Base-by-base conservation (phyloP, 2,888 invertebrate genomes). In the Dicyrtoma fusca region DNA sequence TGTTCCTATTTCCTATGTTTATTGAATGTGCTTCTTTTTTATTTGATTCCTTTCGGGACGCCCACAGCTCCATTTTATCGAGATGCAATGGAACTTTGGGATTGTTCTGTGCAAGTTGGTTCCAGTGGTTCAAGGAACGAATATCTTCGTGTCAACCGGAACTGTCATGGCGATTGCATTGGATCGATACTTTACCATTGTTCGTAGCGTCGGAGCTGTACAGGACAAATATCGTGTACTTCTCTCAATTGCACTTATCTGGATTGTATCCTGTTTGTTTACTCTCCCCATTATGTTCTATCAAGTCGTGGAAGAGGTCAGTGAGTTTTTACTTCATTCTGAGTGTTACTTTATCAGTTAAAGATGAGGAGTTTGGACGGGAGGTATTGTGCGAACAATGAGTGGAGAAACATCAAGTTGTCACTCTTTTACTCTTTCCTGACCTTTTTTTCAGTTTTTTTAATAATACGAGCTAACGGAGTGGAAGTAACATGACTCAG, bases 101-200 rank as follows among this genome's bases (percentile, higher is more conserved):
- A 82, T 83, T n/a, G 83, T 85, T 64, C 83, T 87, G 79, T 88
- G 88, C 82, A 87, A 88, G 81, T 83, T 88, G 44, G 86, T 87
- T n/a, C 86, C 87, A 0, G 85, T 87, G 78, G 83, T 87, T 11
- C 87, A 88, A 78, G 88, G 86, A 1, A 85, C 65, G 4, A 71
- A 71, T 34, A 71, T 88, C 55, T 87, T 88, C 82, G 87, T 88
- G 25, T 87, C 87, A 0, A 87, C 88, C 0, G 87, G 87, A 73
- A 88, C 87, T 68, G 88, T 88, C 66, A 86, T 87, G 0, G 87
- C 87, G 68, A 88, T 88, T 49, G 83, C 84, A 13, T 78, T 84
- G 25, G 85, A 85, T 73, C 81, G 84, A 42, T 83, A 84, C 76
- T 82, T 82, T 75, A 83, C 86, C 51, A 86, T 87, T 73, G 85